Base-by-base conservation (phyloP, 1,140 invertebrate genomes). In the Heliconius himera region DNA sequence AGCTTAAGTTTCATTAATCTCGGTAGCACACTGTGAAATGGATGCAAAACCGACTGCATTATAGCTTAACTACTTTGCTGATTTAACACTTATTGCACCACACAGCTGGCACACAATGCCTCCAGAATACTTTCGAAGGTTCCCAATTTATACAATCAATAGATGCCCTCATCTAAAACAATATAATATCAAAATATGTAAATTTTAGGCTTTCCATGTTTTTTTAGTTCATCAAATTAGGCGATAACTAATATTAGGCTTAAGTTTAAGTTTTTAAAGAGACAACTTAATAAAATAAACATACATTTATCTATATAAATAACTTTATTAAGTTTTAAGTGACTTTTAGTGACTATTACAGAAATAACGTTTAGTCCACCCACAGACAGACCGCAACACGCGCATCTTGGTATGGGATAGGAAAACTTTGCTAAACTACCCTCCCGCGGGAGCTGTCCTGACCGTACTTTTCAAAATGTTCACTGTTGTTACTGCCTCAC, bases 361-460 rank as follows among this genome's bases (percentile, higher is more conserved):
- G 11, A 29, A 66, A 66, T 66, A 66, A 13, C 60, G 26, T 26
- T 66, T 29, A 66, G 60, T 73, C 54, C 70, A 20, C 36, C 33
- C 9, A 73, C 41, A 46, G 26, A 78, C 49, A 56, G 41, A 73
- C 71, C 26, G 41, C 16, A 49, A 72, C 60, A 46, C 73, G 33
- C 29, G 46, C 56, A 20, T 20, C 56, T 36, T 71, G 74, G 51
- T 38, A 80, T 51, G 8, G 26, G 60, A 66, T 66, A 41, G 70
- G 77, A 85, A 84, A 89, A 88, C 75, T 87, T 81, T 75, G 70
- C 49, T 56, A 81, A 88, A 86, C 84, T 87, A 78, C 78, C 73
- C 79, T 85, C 88, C 90, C 90, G 20, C 70, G 87, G 82, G 90
- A 84, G 85, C 87, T 78, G 90, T 89, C 87, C 88, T 89, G 87